Evolutionary conservation across 2,888 invertebrate species (phyloP), one percentile per base, ranked within the genome.

Genomic region (Hydriomena furcata): DNA sequence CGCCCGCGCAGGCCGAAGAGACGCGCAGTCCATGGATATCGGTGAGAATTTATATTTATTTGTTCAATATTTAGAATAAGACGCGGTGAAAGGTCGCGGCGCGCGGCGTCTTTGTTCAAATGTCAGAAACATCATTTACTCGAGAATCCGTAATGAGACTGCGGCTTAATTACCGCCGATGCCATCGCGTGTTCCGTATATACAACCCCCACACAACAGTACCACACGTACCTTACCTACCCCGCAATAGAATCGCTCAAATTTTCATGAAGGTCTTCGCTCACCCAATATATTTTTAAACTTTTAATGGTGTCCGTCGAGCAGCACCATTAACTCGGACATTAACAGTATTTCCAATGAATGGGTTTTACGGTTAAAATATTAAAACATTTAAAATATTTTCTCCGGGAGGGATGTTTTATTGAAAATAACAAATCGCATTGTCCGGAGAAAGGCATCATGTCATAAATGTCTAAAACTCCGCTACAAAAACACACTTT

Each of bases 361-460:
- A 51, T 36, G 37, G 11, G 27, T 55, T 42, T 11, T 27, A 32
- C 44, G 17, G 38, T 55, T 35, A 12, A 10, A n/a, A 21, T 3
- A 2, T 3, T 7, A 40, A 47, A 43, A 25, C 40, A 45, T 36
- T 30, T 36, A 11, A 47, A 49, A 11, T 31, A 25, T 45, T 52
- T 56, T 59, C 52, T 58, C 51, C 49, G 13, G 1, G 0, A 59
- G 59, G 65, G 52, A 55, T 60, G 60, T 63, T 63, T 59, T 61
- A 66, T n/a, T n/a, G n/a, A n/a, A n/a, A n/a, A 73, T 72, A 68
- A 68, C 66, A 58, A 45, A 53, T 49, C 50, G 57, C 57, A 67
- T 75, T 74, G 76, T 72, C 53, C 52, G 60, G 73, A 76, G 85
- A 85, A 81, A 84, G n/a, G 84, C 77, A 55, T 59, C 62, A n/a